Evolutionary conservation across 2,113 vertebrate species (phyloP).

Genomic region (Boulengeromyrus knoepffleri): DNA sequence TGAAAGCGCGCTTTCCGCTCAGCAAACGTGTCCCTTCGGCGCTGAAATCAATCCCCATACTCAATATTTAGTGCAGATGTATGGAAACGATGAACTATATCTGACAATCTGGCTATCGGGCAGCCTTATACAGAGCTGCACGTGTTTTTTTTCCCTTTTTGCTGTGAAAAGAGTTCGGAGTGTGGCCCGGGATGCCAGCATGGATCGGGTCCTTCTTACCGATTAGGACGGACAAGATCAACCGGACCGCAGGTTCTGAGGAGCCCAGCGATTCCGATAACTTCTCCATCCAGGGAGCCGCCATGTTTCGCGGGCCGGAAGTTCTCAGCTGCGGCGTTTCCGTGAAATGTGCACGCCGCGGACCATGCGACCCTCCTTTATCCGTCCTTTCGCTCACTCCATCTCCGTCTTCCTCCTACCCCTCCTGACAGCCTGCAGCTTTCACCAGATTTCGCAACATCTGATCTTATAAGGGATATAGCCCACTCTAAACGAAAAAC

Average conservation of each 20-base stretch:
- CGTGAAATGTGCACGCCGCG: constrained; percentile 26
- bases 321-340: constrained; percentile 42
- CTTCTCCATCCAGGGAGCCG: constrained; percentile 65
- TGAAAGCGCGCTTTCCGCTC: not conserved
- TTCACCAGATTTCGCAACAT: not conserved
- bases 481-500: not conserved
- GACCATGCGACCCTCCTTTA: constrained; percentile 21
- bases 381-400: constrained; percentile 17
- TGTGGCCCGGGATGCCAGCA: not conserved
- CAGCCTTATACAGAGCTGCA: not conserved
- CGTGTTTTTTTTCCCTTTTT: not conserved
- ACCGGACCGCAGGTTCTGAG: constrained; percentile 80
- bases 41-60: not conserved
- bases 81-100: not conserved
- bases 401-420: constrained; percentile 13
- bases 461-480: not conserved
- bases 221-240: constrained; percentile 80
- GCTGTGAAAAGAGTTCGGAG: not conserved
- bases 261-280: constrained; percentile 75
- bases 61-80: not conserved
- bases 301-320: constrained; percentile 71
- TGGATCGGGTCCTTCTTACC: constrained; percentile 59
- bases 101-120: not conserved
- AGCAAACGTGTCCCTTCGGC: not conserved
- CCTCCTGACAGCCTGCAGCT: constrained; percentile 3